Conservation (phyloP, 2,113 vertebrate genomes). For the Ammodytes marinus region DNA sequence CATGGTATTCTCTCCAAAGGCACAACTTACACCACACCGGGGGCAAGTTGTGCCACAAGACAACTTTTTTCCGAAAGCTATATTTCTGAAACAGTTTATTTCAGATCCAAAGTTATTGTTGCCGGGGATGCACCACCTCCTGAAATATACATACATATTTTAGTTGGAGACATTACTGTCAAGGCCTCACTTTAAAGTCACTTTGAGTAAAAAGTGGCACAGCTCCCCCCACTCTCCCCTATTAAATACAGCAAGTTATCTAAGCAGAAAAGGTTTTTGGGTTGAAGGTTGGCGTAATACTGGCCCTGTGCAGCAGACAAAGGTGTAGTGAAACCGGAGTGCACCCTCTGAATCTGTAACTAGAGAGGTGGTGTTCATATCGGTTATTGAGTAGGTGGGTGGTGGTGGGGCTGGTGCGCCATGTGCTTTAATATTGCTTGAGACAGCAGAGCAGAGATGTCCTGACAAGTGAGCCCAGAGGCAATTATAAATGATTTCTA, state of each 20-base stretch:
- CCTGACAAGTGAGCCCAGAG: not conserved
- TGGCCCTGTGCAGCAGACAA: constrained; percentile 15
- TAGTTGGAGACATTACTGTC: too few relatives aligned
- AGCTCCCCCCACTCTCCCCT: too few relatives aligned
- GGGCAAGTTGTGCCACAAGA: too few relatives aligned
- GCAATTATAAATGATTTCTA: not conserved
- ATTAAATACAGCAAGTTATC: not conserved
- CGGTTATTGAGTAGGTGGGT: constrained; percentile 26
- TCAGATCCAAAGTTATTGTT: too few relatives aligned
- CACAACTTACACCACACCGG: too few relatives aligned
- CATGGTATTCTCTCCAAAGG: too few relatives aligned
- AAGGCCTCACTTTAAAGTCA: too few relatives aligned
- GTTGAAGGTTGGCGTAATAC: not conserved
- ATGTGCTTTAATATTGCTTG: constrained; percentile 3
- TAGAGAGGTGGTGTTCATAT: constrained; percentile 1
- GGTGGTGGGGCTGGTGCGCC: not conserved
- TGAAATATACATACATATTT: too few relatives aligned
- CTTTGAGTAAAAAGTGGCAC: too few relatives aligned
- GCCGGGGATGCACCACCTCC: too few relatives aligned
- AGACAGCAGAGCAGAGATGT: not conserved
- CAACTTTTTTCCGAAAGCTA: too few relatives aligned
- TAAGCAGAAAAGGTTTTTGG: not conserved
- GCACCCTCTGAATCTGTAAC: constrained; percentile 21
- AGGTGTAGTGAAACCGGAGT: constrained; percentile 8
- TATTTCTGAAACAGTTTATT: too few relatives aligned